Conservation (phyloP, 2,113 vertebrate genomes). For the Lichenostomus cassidix region DNA sequence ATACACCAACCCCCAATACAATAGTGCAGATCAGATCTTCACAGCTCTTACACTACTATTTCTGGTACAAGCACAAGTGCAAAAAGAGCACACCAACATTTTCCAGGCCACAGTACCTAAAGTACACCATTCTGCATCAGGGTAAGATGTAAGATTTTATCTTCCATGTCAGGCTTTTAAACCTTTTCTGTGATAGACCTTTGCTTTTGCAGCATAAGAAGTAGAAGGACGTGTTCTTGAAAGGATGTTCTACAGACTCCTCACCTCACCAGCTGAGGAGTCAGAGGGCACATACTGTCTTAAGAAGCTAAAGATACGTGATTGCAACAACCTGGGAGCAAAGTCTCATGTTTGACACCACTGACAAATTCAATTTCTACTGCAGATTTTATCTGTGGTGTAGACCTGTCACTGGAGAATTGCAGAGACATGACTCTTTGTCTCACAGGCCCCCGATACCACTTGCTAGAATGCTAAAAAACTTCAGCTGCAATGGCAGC, state of each 20-base stretch:
- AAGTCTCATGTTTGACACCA: background rate
- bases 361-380: background rate
- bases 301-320: background rate
- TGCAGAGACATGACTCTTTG: background rate
- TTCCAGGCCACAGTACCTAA: background rate
- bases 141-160: background rate
- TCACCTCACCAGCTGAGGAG: background rate
- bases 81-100: background rate
- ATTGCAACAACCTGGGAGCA: background rate
- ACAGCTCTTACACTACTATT: background rate
- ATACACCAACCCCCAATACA: fast-evolving
- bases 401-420: background rate
- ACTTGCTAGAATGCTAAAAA: background rate
- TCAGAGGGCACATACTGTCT: background rate
- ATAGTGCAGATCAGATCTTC: background rate
- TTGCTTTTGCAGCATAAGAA: background rate
- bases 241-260: background rate
- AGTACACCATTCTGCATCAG: background rate
- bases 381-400: background rate
- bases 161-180: background rate
- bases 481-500: background rate
- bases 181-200: background rate
- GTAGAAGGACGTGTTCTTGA: background rate
- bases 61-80: background rate
- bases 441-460: background rate